phyloP scores from a whole-genome alignment of 2,113 vertebrate genomes.

The Bufo gargarizans region DNA sequence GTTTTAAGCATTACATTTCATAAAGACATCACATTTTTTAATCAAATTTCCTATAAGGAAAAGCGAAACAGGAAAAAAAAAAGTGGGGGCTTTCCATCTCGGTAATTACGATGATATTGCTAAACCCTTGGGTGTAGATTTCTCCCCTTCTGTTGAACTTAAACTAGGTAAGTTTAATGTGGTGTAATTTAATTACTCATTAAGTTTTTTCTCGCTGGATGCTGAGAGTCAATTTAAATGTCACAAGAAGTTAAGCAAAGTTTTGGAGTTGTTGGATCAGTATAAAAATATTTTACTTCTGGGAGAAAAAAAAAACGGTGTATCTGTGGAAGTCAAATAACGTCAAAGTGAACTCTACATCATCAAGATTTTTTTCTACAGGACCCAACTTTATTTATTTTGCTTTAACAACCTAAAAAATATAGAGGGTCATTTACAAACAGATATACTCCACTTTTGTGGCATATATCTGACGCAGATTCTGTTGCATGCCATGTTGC shows the following conservation, averaged over 20 bases:
- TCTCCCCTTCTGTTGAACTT: conserved; percentile 73
- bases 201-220: conserved; percentile 66
- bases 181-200: conserved; percentile 81
- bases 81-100: conserved; percentile 65
- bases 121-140: conserved; percentile 73
- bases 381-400: too few relatives aligned
- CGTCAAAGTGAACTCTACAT: background rate
- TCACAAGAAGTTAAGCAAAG: conserved; percentile 34
- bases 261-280: conserved; percentile 15
- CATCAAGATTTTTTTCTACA: background rate
- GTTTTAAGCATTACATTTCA: conserved; percentile 77
- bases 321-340: background rate
- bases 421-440: too few relatives aligned
- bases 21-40: conserved; percentile 79
- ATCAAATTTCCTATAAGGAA: conserved; percentile 75
- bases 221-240: conserved; percentile 36
- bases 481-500: too few relatives aligned
- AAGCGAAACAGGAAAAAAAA: conserved; percentile 70
- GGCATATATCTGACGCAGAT: too few relatives aligned
- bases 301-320: background rate
- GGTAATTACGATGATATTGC: conserved; percentile 71
- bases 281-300: background rate
- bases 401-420: too few relatives aligned
- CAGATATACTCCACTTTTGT: too few relatives aligned
- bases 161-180: conserved; percentile 78